Percentiles rank a stretch among this genome's conserved stretches.
Conservation (phyloP, 2,888 invertebrate genomes). For the Chymomyza caudatula region DNA sequence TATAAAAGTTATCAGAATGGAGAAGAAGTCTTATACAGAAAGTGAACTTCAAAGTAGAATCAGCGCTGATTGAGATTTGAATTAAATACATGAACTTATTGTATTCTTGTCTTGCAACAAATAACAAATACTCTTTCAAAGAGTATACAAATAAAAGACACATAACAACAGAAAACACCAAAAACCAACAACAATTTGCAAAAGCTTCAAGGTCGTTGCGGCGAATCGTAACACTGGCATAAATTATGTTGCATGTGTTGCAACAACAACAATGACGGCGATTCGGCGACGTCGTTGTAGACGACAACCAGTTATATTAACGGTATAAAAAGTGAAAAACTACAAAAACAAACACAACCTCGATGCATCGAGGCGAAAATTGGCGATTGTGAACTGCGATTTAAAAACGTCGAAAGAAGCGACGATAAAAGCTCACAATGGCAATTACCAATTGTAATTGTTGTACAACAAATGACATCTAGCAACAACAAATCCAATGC, state of each 20-base stretch:
- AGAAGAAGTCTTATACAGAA: too few relatives aligned
- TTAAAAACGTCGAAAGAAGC: constrained; percentile 10
- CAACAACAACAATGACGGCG: constrained; percentile 29
- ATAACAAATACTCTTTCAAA: constrained; percentile 5
- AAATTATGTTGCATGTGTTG: constrained; percentile 60
- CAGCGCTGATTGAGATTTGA: too few relatives aligned
- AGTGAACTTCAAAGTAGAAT: too few relatives aligned
- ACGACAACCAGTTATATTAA: not conserved
- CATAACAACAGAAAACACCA: constrained; percentile 14
- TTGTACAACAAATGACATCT: constrained; percentile 29
- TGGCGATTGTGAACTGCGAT: constrained; percentile 1
- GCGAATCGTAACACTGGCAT: constrained; percentile 66
- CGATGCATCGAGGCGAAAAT: not conserved
- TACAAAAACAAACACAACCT: not conserved
- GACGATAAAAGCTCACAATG: not conserved
- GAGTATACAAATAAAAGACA: constrained; percentile 1
- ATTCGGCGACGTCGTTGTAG: constrained; percentile 20
- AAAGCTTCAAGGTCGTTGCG: constrained; percentile 60
- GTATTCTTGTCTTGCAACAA: too few relatives aligned
- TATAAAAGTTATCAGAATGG: too few relatives aligned
- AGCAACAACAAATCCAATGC: constrained; percentile 15
- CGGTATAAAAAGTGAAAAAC: constrained; percentile 26
- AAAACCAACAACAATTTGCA: constrained; percentile 39
- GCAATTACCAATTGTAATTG: constrained; percentile 49
- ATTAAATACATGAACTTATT: too few relatives aligned